A percentile compares a stretch with the other conserved stretches of the same genome.
phyloP scores from a whole-genome alignment of 2,797 vertebrate genomes.

The Toxotes lorentzi region DNA sequence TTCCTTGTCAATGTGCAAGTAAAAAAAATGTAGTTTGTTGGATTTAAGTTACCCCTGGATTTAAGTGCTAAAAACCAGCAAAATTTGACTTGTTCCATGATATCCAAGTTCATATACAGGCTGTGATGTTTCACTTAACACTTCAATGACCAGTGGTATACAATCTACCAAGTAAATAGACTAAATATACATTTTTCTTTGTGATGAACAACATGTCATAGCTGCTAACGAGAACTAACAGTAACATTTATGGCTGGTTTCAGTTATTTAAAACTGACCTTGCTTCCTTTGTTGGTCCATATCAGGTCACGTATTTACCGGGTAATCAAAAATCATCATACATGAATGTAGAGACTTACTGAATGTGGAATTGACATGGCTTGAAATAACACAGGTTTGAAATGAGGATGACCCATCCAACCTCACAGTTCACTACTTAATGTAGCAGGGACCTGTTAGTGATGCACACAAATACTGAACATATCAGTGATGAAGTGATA shows the following conservation, averaged over 20 bases:
- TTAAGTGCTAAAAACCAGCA: neutral
- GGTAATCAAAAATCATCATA: no score
- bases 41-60: neutral
- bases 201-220: neutral
- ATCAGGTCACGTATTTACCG: neutral
- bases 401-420: neutral
- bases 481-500: neutral
- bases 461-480: neutral
- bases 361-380: neutral
- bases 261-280: neutral
- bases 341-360: neutral
- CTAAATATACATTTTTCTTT: no score
- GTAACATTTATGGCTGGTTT: neutral
- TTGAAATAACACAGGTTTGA: constrained; percentile 10
- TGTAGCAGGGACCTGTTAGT: neutral
- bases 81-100: neutral
- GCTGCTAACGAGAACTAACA: neutral
- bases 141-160: neutral
- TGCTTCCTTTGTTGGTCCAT: neutral
- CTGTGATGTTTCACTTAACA: neutral
- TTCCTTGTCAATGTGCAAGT: no score
- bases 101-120: neutral
- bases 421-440: neutral
- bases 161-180: neutral
- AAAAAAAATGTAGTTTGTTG: neutral